These are phyloP conservation scores for Gallinago jamesoni DNA, from an alignment of 2,113 vertebrate genomes.

Conservation along the genomic window DNA sequence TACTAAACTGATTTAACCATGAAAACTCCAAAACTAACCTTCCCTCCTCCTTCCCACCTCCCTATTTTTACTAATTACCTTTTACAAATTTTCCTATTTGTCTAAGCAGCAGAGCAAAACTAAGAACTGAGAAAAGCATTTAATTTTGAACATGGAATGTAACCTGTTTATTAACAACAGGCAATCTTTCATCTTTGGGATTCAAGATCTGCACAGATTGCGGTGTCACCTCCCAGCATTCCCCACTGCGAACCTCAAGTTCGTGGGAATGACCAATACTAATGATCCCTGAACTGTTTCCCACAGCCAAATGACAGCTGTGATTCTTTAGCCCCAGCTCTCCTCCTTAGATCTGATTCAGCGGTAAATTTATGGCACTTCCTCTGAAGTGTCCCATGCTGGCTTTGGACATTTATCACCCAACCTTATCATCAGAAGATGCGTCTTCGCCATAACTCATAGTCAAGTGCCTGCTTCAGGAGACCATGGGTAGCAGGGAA, in stretches of 20 bases:
- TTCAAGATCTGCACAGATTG: slow-evolving; percentile 78
- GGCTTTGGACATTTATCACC: slow-evolving; percentile 75
- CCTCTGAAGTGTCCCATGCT: slow-evolving; percentile 81
- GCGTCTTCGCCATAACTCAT: slow-evolving; percentile 26
- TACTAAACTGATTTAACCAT: neutral
- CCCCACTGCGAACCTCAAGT: slow-evolving; percentile 83
- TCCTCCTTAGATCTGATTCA: slow-evolving; percentile 66
- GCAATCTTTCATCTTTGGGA: slow-evolving; percentile 71
- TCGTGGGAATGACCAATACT: slow-evolving; percentile 95
- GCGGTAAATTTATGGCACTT: slow-evolving; percentile 84
- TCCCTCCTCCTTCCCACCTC: neutral
- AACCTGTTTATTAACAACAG: slow-evolving; percentile 78
- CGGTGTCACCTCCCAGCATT: slow-evolving; percentile 78
- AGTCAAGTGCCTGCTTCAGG: slow-evolving; percentile 13
- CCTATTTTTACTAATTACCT: neutral
- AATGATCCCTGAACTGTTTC: slow-evolving; percentile 90
- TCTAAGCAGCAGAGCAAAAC: neutral
- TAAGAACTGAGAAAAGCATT: slow-evolving; percentile 18
- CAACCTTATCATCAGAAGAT: slow-evolving; percentile 56
- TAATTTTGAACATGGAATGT: slow-evolving; percentile 29
- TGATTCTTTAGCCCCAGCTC: slow-evolving; percentile 86
- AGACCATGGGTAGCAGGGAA: neutral
- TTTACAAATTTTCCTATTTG: neutral
- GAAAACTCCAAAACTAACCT: neutral
- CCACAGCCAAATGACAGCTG: slow-evolving; percentile 95